Percentiles rank a stretch among this genome's conserved stretches.
Evolutionary conservation across 2,797 vertebrate species (phyloP).

Genomic region (Amblyraja radiata): DNA sequence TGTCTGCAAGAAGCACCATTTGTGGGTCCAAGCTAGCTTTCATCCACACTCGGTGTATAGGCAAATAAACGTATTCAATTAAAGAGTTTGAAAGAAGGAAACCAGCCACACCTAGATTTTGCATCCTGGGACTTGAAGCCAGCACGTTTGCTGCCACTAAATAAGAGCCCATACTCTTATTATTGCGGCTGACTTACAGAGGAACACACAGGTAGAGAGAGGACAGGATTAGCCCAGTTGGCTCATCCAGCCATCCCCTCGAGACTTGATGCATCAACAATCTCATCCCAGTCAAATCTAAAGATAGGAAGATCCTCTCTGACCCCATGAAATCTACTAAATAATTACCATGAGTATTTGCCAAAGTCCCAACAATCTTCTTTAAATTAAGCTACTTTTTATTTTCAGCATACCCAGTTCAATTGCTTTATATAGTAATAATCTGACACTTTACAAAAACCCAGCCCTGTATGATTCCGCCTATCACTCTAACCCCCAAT

Average conservation of each 20-base stretch:
- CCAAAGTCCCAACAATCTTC: neutral
- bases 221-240: neutral
- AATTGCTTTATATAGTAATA: neutral
- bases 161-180: too few relatives aligned
- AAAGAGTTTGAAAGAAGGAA: neutral
- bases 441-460: neutral
- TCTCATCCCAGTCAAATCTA: neutral
- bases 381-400: neutral
- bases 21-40: neutral
- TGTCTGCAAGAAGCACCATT: too few relatives aligned
- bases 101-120: neutral
- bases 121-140: too few relatives aligned
- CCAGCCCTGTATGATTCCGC: neutral
- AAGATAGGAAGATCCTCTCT: neutral
- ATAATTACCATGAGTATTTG: neutral
- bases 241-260: neutral
- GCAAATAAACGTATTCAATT: neutral
- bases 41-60: neutral
- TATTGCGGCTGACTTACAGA: too few relatives aligned
- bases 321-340: neutral
- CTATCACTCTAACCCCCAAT: neutral
- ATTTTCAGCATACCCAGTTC: neutral
- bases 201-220: neutral
- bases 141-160: too few relatives aligned
- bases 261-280: neutral